A percentile compares a stretch with the other conserved stretches of the same genome.
Conservation (phyloP, 2,797 vertebrate genomes). For the Garrulus glandarius region DNA sequence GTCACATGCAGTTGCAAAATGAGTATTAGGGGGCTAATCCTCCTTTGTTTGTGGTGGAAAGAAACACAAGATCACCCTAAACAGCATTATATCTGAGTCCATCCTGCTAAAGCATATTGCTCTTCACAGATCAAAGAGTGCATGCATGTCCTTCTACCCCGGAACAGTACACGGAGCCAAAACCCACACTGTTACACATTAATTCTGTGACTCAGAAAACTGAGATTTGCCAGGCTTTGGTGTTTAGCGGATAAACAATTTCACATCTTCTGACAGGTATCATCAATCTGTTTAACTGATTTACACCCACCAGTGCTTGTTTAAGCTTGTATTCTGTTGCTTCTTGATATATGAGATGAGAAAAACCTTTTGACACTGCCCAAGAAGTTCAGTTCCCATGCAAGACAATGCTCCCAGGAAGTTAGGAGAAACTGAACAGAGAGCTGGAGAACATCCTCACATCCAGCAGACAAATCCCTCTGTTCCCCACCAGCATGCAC, state of each 20-base stretch:
- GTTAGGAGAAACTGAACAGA: neutral
- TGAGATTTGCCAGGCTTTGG: neutral
- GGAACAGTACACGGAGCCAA: neutral
- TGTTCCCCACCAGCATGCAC: neutral
- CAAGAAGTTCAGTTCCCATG: neutral
- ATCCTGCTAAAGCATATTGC: neutral
- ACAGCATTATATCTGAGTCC: neutral
- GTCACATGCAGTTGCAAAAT: neutral
- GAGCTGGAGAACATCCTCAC: neutral
- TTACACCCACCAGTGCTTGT: conserved; percentile 1
- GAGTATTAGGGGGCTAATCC: neutral
- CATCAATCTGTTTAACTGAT: conserved; percentile 38
- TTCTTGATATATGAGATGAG: neutral
- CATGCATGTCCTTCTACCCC: neutral
- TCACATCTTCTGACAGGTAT: conserved; percentile 32
- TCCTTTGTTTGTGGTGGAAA: neutral
- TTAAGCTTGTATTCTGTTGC: conserved; percentile 11
- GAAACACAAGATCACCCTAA: neutral
- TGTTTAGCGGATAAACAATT: conserved; percentile 30
- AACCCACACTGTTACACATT: neutral
- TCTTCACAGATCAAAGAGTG: neutral
- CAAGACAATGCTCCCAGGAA: neutral
- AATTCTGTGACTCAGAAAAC: conserved; percentile 22
- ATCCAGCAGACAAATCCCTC: neutral
- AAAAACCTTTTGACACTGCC: neutral